These are phyloP conservation scores for Sterrhoptilus dennistouni DNA, from an alignment of 2,113 vertebrate genomes.

Conservation along the genomic window DNA sequence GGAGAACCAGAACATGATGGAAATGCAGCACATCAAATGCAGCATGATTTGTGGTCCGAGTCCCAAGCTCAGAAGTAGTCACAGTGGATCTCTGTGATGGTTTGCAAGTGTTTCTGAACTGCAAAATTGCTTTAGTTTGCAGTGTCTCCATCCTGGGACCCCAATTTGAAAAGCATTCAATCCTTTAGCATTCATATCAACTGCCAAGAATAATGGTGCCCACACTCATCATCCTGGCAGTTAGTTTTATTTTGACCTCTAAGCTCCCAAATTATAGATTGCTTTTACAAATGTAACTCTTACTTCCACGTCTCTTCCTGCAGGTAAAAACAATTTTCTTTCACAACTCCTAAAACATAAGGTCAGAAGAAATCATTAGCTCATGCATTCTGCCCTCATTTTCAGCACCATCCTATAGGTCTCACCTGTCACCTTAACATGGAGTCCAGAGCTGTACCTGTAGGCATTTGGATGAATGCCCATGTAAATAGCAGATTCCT, in stretches of 20 bases:
- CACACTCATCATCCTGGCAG: neutral
- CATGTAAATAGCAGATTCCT: neutral
- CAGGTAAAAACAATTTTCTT: slow-evolving; percentile 7
- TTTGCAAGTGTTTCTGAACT: neutral
- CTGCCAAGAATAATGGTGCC: neutral
- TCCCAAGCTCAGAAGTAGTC: neutral
- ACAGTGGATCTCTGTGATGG: neutral
- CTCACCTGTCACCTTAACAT: neutral
- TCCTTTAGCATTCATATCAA: neutral
- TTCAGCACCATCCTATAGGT: neutral
- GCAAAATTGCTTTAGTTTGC: neutral
- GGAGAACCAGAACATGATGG: neutral
- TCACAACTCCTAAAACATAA: neutral
- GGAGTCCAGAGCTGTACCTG: neutral
- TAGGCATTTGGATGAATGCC: neutral
- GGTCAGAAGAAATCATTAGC: neutral
- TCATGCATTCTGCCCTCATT: neutral
- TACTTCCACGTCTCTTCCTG: neutral
- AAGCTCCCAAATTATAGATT: neutral
- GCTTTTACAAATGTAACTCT: neutral
- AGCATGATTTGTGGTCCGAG: neutral
- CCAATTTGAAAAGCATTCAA: neutral
- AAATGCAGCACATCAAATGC: neutral
- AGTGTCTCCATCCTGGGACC: neutral
- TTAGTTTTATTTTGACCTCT: neutral